A percentile compares a stretch with the other conserved stretches of the same genome.
Evolutionary conservation across 2,888 invertebrate species (phyloP).

Genomic region (Micoletzkya japonica): DNA sequence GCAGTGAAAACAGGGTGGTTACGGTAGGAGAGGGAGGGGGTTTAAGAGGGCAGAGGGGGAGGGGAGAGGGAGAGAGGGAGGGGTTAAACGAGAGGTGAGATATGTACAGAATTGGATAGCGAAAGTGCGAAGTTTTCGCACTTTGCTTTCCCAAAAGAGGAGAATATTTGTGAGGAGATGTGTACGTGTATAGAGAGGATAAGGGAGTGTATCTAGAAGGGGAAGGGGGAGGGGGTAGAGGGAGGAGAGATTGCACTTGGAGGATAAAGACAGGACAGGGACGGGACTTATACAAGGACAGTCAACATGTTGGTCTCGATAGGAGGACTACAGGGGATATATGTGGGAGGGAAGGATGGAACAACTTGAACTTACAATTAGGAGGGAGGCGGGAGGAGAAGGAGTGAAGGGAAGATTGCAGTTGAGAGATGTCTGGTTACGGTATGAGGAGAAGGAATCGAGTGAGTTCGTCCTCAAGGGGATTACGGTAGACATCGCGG

Average conservation of each 20-base stretch:
- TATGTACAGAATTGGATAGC: no score
- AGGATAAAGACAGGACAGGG: background rate
- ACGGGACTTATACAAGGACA: background rate
- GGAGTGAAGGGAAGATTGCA: conserved; percentile 13
- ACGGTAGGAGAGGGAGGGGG: background rate
- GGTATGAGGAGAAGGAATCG: conserved; percentile 38
- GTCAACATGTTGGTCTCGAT: background rate
- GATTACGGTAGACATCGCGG: conserved; percentile 67
- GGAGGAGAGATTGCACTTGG: background rate
- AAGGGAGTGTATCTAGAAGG: background rate
- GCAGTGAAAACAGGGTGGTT: conserved; percentile 6
- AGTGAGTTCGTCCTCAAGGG: conserved; percentile 37
- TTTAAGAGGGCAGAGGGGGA: background rate
- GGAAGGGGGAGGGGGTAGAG: background rate
- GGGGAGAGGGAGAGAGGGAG: background rate
- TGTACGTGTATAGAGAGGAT: no score
- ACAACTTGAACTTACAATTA: background rate
- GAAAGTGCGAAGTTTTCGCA: no score
- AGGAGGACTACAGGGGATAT: no score
- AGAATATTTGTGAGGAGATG: no score
- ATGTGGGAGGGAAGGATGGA: no score
- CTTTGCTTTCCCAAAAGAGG: no score
- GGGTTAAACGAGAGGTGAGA: background rate
- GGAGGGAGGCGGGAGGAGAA: background rate
- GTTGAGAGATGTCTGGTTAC: conserved; percentile 39